phyloP scores from a whole-genome alignment of 2,888 invertebrate species.

The Drosophila putrida region DNA sequence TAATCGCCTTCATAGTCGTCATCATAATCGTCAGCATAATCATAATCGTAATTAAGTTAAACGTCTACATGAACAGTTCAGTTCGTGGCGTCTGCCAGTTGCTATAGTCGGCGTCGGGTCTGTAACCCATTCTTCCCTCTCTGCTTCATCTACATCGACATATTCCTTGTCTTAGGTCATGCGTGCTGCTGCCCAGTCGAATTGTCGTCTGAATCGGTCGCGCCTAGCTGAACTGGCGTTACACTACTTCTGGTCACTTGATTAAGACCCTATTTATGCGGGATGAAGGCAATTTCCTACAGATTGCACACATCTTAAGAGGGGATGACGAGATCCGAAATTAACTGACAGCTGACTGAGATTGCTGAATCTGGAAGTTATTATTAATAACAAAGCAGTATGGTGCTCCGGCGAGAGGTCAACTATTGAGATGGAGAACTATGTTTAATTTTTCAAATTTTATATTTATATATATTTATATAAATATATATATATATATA shows the following conservation, averaged over 20 bases:
- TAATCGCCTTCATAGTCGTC: constrained; percentile 57
- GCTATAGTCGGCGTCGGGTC: background rate
- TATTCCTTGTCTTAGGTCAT: constrained; percentile 68
- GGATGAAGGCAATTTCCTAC: constrained; percentile 51
- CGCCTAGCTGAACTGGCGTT: constrained; percentile 58
- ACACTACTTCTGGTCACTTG: constrained; percentile 47
- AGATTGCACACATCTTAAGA: constrained; percentile 42
- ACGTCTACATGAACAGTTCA: constrained; percentile 47
- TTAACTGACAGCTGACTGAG: constrained; percentile 20
- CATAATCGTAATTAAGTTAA: constrained; percentile 75
- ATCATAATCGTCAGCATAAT: constrained; percentile 59
- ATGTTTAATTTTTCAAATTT: background rate
- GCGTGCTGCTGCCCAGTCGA: constrained; percentile 56
- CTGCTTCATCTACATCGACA: constrained; percentile 5
- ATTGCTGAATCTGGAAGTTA: constrained; percentile 8
- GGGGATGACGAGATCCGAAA: background rate
- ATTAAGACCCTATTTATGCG: constrained; percentile 57
- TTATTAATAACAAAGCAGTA: constrained; percentile 22
- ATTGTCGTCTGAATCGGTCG: constrained; percentile 20
- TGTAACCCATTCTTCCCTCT: background rate
- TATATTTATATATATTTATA: background rate
- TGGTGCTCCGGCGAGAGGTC: background rate
- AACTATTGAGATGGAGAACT: background rate
- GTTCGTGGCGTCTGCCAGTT: constrained; percentile 43
- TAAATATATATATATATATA: no score